Evolutionary conservation across 2,888 invertebrate species (phyloP), one percentile per base, ranked within the genome.

Genomic region (Sinelater perroti): DNA sequence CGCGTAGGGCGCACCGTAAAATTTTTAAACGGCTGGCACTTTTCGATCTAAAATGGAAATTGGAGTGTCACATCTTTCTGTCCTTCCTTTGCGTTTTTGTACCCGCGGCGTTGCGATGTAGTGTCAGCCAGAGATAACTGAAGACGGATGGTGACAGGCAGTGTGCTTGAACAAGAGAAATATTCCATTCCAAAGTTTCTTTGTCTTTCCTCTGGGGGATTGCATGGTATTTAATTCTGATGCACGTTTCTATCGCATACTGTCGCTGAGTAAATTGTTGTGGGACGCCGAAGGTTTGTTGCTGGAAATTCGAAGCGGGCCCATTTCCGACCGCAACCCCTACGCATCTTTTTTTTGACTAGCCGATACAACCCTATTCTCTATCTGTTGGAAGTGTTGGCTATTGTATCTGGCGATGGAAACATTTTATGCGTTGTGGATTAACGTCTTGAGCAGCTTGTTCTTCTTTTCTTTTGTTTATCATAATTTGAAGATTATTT

Each of bases 41-140:
- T 75, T 75, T 72, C 75, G 75, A 76, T 76, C 75, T 74, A 72
- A 74, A 77, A 77, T 77, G 77, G 77, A 77, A 78, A 78, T 77
- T 77, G 76, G 75, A 73, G 75, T 77, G 77, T 78, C 77, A 75
- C 76, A 72, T 77, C 75, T 74, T 76, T 72, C 76, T 76, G 75
- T 76, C 74, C 76, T 75, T 75, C 72, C 67, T 69, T n/a, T 67
- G 65, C 63, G 66, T 75, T 75, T 74, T 73, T 75, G 72, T 72
- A 69, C 72, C 66, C 63, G 72, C 68, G 71, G 74, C 73, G 70
- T 66, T 65, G 68, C 72, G 71, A 71, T 72, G 69, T 69, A 71
- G 70, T 73, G 73, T 72, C 72, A 70, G 69, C 64, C 62, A 67
- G 73, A 77, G 77, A 76, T 77, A 77, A 77, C 72, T 68, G 67